Conservation (phyloP, 2,888 invertebrate species). For the Hedychridium roseum region DNA sequence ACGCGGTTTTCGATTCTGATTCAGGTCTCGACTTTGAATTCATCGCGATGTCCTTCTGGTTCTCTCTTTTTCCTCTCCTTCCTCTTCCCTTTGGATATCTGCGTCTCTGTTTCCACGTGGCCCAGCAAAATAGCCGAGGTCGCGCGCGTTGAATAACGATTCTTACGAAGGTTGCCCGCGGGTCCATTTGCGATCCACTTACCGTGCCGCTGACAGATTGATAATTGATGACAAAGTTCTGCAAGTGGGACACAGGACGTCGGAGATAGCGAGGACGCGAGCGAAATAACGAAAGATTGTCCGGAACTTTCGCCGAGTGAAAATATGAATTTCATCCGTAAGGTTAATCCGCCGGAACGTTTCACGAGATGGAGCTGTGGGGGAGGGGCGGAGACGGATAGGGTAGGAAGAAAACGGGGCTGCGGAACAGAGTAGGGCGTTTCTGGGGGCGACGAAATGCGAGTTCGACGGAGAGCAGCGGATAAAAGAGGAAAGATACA, state of each 20-base stretch:
- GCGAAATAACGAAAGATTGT: slow-evolving; percentile 24
- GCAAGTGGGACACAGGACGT: slow-evolving; percentile 7
- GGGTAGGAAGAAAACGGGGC: slow-evolving; percentile 6
- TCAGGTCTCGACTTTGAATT: no score
- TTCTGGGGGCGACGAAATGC: no score
- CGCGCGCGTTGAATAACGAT: background rate
- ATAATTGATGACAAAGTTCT: slow-evolving; percentile 29
- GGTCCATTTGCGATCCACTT: slow-evolving; percentile 27
- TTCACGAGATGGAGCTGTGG: no score
- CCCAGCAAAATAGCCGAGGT: no score
- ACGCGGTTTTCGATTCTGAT: no score
- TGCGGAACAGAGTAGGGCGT: no score
- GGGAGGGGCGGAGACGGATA: slow-evolving; percentile 8
- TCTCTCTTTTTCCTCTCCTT: background rate
- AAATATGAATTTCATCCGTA: slow-evolving; percentile 35
- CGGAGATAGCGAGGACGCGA: slow-evolving; percentile 3
- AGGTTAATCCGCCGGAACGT: slow-evolving; percentile 43
- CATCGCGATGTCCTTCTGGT: no score
- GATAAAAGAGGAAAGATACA: no score
- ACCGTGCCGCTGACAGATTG: slow-evolving; percentile 20
- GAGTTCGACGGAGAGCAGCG: no score
- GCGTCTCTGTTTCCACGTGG: no score
- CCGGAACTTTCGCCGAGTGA: slow-evolving; percentile 14
- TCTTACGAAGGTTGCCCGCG: background rate
- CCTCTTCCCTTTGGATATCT: background rate